These are phyloP conservation scores for Ciconia stormi DNA, from an alignment of 2,113 vertebrate species.

Conservation along the genomic window DNA sequence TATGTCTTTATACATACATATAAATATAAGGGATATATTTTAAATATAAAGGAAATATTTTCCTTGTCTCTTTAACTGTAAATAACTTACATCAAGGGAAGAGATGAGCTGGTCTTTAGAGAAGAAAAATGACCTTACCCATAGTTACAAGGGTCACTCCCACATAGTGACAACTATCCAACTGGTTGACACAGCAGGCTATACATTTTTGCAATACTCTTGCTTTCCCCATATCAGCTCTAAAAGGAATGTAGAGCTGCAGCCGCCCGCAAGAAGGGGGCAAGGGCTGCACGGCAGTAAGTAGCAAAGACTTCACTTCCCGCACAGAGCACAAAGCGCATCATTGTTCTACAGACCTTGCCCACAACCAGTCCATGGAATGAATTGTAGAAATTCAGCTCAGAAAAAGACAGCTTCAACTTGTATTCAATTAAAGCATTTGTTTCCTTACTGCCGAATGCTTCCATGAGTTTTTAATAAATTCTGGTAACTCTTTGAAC, in stretches of 20 bases:
- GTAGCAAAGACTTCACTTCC: background rate
- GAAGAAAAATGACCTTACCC: background rate
- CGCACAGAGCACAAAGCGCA: background rate
- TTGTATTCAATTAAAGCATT: background rate
- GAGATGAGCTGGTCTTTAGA: background rate
- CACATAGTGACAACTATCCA: background rate
- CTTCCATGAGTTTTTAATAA: background rate
- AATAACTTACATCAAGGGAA: background rate
- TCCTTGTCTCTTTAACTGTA: background rate
- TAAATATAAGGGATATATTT: background rate
- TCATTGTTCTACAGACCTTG: background rate
- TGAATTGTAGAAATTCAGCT: background rate
- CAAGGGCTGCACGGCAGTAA: background rate
- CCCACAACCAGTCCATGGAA: background rate
- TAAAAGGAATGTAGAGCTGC: background rate
- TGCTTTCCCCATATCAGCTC: background rate
- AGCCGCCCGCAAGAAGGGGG: background rate
- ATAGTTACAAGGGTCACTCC: background rate
- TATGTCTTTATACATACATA: background rate
- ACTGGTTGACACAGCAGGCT: background rate
- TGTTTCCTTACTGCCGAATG: background rate
- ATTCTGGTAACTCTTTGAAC: background rate
- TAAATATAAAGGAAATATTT: background rate
- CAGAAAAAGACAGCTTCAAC: background rate
- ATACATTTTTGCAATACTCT: background rate